Evolutionary conservation across 2,797 vertebrate genomes (phyloP).

Genomic region (Heteromormyrus szaboi): DNA sequence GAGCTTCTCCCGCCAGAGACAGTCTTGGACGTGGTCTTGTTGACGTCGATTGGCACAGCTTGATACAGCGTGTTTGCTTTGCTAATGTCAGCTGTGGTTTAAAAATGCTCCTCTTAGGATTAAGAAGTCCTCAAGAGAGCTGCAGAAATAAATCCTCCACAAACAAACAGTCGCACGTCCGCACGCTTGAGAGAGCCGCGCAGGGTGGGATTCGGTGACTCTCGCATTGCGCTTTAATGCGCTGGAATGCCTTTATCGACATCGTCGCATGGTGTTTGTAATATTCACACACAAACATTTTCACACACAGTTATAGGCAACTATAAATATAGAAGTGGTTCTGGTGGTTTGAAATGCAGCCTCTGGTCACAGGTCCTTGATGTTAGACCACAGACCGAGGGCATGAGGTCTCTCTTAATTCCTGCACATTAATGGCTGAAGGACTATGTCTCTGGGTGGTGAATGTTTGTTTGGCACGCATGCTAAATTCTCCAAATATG

Average conservation of each 20-base stretch:
- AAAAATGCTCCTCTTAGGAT: constrained; percentile 54
- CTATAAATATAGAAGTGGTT: not conserved
- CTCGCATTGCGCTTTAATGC: not conserved
- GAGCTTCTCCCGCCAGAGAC: constrained; percentile 29
- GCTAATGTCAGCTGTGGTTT: constrained; percentile 18
- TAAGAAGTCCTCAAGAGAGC: constrained; percentile 48
- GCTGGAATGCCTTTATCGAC: not conserved
- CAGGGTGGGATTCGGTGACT: not conserved
- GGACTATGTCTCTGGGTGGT: constrained; percentile 46
- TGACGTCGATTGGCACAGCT: constrained; percentile 53
- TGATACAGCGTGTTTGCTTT: constrained; percentile 47
- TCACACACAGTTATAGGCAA: not conserved
- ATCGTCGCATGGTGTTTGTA: not conserved
- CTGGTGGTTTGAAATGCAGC: not conserved
- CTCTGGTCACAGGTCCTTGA: not conserved
- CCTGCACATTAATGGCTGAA: constrained; percentile 35
- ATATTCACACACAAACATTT: not conserved
- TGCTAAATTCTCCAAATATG: constrained; percentile 60
- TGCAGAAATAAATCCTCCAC: constrained; percentile 40
- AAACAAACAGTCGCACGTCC: not conserved
- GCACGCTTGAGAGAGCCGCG: not conserved
- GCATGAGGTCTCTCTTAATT: constrained; percentile 54
- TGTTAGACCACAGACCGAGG: constrained; percentile 4
- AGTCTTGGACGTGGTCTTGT: constrained; percentile 6
- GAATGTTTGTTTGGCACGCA: constrained; percentile 26